phyloP scores from a whole-genome alignment of 1,140 invertebrate species.

The Drosophila sucinea region DNA sequence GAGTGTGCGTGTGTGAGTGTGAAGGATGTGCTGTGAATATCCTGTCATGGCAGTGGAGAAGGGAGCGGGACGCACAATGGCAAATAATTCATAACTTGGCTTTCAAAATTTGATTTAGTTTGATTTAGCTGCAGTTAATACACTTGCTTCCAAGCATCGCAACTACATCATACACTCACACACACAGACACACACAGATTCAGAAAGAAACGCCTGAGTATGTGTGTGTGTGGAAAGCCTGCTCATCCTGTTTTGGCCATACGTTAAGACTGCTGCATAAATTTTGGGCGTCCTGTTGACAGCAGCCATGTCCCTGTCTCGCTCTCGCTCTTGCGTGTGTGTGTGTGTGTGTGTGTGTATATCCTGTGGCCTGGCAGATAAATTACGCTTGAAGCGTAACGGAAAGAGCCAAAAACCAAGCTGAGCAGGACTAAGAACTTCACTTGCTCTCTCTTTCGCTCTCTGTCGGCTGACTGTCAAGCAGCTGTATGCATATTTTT shows the following conservation, averaged over 20 bases:
- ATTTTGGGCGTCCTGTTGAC: slow-evolving; percentile 39
- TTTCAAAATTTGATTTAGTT: slow-evolving; percentile 76
- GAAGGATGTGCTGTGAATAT: slow-evolving; percentile 13
- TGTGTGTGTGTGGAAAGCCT: background rate
- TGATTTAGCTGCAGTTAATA: slow-evolving; percentile 81
- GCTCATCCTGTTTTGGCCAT: background rate
- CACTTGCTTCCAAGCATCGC: slow-evolving; percentile 35
- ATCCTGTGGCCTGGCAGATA: slow-evolving; percentile 52
- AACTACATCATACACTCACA: background rate
- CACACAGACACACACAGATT: background rate
- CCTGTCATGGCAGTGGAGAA: slow-evolving; percentile 17
- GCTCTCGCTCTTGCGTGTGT: background rate
- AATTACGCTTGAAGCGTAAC: slow-evolving; percentile 73
- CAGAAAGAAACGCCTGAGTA: background rate
- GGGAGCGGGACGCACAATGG: slow-evolving; percentile 61
- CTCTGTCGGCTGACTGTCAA: slow-evolving; percentile 50
- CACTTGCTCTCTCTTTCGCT: slow-evolving; percentile 21
- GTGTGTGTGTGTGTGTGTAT: slow-evolving; percentile 18
- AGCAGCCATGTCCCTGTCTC: slow-evolving; percentile 21
- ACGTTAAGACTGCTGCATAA: slow-evolving; percentile 27
- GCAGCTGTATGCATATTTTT: slow-evolving; percentile 70
- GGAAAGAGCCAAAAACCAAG: slow-evolving; percentile 40
- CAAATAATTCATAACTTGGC: slow-evolving; percentile 80
- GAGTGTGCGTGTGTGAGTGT: slow-evolving; percentile 3
- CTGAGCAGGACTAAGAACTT: slow-evolving; percentile 39